Evolutionary conservation across 30 jellyfish, hydroid and myxozoan genomes (phyloP), one percentile per base, ranked within the genome.

Genomic region (Hydractinia symbiolongicarpus): DNA sequence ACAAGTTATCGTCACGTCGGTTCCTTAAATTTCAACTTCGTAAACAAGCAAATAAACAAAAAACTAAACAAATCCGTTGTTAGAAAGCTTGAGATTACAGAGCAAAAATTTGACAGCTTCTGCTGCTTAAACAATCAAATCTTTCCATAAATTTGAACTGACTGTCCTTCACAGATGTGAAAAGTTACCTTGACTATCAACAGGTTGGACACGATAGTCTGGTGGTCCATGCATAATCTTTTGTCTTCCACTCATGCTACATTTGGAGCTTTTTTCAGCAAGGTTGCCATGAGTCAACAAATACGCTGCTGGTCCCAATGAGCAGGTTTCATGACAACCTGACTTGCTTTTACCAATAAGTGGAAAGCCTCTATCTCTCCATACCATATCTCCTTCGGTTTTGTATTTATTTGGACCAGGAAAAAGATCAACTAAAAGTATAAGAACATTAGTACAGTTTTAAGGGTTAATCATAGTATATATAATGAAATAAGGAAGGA

Each of bases 331-430:
- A 16, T 60, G 70, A 16, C 17, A 2, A 13, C 2, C 70, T 60
- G 70, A 16, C 2, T 60, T 60, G 17, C 88, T 90, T 77, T 76
- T 87, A 4, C 95, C 95, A 17, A 78, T 87, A n/a, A 87, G 7
- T 7, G 95, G 57, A 10, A 87, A 78, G 54, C 72, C 64, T 56
- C 56, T 72, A 66, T 68, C 67, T 67, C 75, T 81, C 95, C 95
- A 87, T 14, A 81, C 67, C 5, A 87, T 50, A 82, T 87, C 90
- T 10, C 50, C 40, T 30, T 61, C 91, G 0, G 88, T 87, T 77
- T 75, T 56, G 88, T 87, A 87, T 72, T 77, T 66, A 67, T 61
- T 81, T 4, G 95, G 91, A 4, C 91, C 88, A 49, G 95, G 95
- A 9, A 62, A 53, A 11, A 17, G 9, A 53, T 70, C 21, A 11